Percentiles rank a stretch among this genome's conserved stretches.
Conservation (phyloP, 2,888 invertebrate genomes). For the Hedychridium roseum region DNA sequence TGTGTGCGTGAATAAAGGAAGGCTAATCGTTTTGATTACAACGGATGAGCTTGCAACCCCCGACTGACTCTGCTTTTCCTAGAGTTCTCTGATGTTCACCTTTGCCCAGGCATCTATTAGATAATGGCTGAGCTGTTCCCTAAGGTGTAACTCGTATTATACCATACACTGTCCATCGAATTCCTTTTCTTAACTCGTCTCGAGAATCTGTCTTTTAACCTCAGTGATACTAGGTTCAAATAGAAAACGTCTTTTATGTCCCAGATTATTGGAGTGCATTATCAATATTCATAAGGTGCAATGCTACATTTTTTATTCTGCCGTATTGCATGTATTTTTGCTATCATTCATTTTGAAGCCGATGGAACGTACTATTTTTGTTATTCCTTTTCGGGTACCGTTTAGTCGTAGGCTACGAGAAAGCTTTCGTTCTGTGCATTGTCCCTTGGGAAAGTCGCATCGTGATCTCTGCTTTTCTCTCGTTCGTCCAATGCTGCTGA, state of each 20-base stretch:
- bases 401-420: constrained; percentile 16
- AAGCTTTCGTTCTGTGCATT: constrained; percentile 27
- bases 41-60: constrained; percentile 40
- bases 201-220: no score
- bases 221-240: no score
- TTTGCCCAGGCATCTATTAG: constrained; percentile 17
- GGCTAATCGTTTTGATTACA: constrained; percentile 42
- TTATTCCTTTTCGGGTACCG: no score
- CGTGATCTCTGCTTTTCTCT: constrained; percentile 23
- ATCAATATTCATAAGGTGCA: no score
- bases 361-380: no score
- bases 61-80: constrained; percentile 23
- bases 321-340: no score
- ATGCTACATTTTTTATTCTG: not conserved
- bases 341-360: no score
- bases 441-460: constrained; percentile 32
- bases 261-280: no score
- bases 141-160: not conserved
- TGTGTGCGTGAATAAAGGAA: constrained; percentile 38
- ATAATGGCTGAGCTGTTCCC: constrained; percentile 10
- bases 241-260: no score
- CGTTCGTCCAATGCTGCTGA: constrained; percentile 28
- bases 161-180: not conserved
- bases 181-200: not conserved
- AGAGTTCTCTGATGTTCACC: constrained; percentile 2